Conservation (phyloP, 2,888 invertebrate genomes). For the Clepsis dumicolana region DNA sequence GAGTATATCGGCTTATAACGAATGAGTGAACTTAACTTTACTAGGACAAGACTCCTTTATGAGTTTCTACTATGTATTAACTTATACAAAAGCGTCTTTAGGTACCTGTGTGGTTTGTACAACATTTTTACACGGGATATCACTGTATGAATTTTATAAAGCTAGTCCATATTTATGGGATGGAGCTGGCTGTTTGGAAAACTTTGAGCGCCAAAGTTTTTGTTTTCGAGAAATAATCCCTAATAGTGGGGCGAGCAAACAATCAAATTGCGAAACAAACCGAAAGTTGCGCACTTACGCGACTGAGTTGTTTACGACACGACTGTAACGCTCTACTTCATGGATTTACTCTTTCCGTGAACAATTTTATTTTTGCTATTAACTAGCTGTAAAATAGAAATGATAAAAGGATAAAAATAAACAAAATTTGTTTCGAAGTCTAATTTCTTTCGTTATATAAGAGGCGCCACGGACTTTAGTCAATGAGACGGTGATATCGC, state of each 20-base stretch:
- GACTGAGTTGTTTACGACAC: constrained; percentile 4
- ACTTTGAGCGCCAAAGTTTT: constrained; percentile 1
- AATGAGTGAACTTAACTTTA: too few relatives aligned
- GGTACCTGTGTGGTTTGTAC: too few relatives aligned
- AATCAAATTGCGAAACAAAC: constrained; percentile 14
- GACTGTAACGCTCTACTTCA: background rate
- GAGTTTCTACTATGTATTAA: too few relatives aligned
- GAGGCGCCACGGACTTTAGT: too few relatives aligned
- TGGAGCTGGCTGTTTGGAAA: background rate
- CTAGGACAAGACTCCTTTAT: too few relatives aligned
- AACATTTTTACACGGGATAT: background rate
- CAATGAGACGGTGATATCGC: too few relatives aligned
- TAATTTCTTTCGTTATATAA: too few relatives aligned
- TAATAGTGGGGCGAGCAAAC: constrained; percentile 10
- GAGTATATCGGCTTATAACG: too few relatives aligned
- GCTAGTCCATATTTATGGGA: background rate
- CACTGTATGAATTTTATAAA: background rate
- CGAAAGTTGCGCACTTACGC: constrained; percentile 3
- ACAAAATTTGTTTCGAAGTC: too few relatives aligned
- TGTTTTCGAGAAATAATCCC: constrained; percentile 10
- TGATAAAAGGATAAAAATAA: background rate
- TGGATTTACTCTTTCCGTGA: background rate
- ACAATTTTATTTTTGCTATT: background rate
- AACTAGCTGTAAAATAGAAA: background rate
- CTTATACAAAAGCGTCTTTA: too few relatives aligned